A percentile compares a stretch with the other conserved stretches of the same genome.
phyloP scores from a whole-genome alignment of 2,888 invertebrate species.

The Aleiodes alternator region DNA sequence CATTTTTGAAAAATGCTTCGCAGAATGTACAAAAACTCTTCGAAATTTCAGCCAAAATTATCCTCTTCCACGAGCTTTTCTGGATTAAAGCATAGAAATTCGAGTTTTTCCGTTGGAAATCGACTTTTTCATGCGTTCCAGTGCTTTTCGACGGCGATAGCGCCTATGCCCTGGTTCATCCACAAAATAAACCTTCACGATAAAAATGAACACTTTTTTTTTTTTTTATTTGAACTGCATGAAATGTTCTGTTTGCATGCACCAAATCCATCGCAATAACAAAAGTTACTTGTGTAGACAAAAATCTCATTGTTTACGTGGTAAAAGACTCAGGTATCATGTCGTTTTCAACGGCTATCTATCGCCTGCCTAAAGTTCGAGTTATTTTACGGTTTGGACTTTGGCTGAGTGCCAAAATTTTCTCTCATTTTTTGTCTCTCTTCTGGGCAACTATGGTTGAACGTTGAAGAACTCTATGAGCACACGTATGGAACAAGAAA shows the following conservation, averaged over 20 bases:
- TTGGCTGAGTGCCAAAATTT: slow-evolving; percentile 65
- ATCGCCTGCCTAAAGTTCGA: slow-evolving; percentile 47
- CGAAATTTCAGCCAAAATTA: no score
- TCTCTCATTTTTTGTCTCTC: slow-evolving; percentile 40
- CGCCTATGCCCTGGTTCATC: no score
- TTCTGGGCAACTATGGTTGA: slow-evolving; percentile 49
- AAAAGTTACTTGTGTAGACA: not conserved
- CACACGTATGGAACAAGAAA: slow-evolving; percentile 26
- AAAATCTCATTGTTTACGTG: slow-evolving; percentile 55
- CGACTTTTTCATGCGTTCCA: no score
- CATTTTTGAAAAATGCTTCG: no score
- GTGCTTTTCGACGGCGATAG: no score
- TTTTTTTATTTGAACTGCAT: not conserved
- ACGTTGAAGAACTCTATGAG: slow-evolving; percentile 22
- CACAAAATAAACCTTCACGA: not conserved
- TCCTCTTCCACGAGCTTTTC: no score
- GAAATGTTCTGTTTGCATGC: not conserved
- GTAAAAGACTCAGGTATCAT: slow-evolving; percentile 59
- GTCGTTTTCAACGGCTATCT: slow-evolving; percentile 52
- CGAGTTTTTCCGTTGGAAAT: not conserved
- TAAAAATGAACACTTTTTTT: not conserved
- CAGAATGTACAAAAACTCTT: no score
- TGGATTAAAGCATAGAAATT: not conserved
- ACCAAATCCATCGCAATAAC: slow-evolving; percentile 18
- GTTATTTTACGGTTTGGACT: slow-evolving; percentile 65